A percentile compares a stretch with the other conserved stretches of the same genome.
These are phyloP conservation scores for Oscheius sp. DNA, from an alignment of 2,888 invertebrate genomes.

Conservation along the genomic window DNA sequence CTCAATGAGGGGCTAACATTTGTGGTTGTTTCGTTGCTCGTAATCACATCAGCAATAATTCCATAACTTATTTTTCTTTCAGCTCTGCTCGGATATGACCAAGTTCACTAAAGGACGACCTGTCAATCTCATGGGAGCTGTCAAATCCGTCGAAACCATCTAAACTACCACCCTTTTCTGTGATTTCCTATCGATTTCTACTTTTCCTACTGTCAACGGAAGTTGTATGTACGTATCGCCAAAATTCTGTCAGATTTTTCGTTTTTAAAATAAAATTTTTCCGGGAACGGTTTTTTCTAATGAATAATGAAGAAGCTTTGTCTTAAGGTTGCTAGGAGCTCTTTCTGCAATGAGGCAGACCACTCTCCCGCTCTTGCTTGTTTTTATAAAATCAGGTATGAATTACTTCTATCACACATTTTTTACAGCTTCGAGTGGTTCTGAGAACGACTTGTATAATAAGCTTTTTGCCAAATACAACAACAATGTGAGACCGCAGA, in stretches of 20 bases:
- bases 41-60: too few species aligned
- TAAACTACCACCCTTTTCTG: not conserved
- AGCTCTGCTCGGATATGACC: conserved; percentile 13
- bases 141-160: conserved; percentile 20
- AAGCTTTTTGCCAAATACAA: conserved; percentile 18
- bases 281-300: not conserved
- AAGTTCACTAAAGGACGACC: conserved; percentile 25
- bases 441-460: conserved; percentile 17
- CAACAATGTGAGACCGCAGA: conserved; percentile 16
- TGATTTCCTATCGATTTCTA: conserved; percentile 5
- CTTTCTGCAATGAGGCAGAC: not conserved
- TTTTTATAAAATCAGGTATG: conserved; percentile 4
- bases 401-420: not conserved
- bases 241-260: not conserved
- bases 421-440: not conserved
- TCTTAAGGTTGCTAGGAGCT: conserved; percentile 9
- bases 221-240: not conserved
- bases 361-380: not conserved
- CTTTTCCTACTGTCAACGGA: not conserved
- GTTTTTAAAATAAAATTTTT: not conserved
- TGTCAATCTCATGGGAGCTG: conserved; percentile 25
- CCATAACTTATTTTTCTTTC: not conserved
- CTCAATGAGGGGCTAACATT: too few species aligned
- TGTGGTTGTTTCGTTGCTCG: too few species aligned
- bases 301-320: conserved; percentile 5